Evolutionary conservation across 2,113 vertebrate genomes (phyloP).

Genomic region (Trogon surrucura): DNA sequence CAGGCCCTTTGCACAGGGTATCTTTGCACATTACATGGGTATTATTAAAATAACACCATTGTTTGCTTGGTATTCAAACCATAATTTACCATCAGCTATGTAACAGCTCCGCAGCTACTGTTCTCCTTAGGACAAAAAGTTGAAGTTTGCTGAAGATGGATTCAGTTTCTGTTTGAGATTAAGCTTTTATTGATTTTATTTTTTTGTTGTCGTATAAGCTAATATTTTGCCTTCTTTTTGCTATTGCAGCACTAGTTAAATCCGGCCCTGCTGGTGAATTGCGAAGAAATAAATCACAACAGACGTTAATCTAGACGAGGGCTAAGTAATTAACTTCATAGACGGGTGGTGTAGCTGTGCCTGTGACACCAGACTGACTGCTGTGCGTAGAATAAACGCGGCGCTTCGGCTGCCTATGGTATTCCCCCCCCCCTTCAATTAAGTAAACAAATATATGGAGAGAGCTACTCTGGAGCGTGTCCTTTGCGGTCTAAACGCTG

Average conservation of each 20-base stretch:
- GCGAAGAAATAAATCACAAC: conserved; percentile 65
- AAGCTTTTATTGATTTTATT: neutral
- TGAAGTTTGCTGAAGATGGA: neutral
- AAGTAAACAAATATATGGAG: conserved; percentile 73
- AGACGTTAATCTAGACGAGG: conserved; percentile 64
- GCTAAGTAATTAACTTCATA: conserved; percentile 63
- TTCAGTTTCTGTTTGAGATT: conserved; percentile 32
- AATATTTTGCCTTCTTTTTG: conserved; percentile 41
- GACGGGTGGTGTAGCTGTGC: conserved; percentile 44
- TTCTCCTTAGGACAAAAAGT: conserved; percentile 21
- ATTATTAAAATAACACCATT: conserved; percentile 53
- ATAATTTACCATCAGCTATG: neutral
- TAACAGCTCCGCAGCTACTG: conserved; percentile 39
- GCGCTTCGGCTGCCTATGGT: conserved; percentile 62
- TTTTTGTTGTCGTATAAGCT: neutral
- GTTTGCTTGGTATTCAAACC: conserved; percentile 35
- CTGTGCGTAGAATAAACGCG: conserved; percentile 62
- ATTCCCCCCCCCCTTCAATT: conserved; percentile 70
- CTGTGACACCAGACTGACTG: conserved; percentile 65
- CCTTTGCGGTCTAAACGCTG: conserved; percentile 64
- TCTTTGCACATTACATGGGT: conserved; percentile 18
- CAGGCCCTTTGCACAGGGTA: neutral
- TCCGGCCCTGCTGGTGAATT: conserved; percentile 34
- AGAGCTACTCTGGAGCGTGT: conserved; percentile 66
- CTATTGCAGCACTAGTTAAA: conserved; percentile 17